Conservation (phyloP, 2,888 invertebrate genomes). For the Nezara viridula region DNA sequence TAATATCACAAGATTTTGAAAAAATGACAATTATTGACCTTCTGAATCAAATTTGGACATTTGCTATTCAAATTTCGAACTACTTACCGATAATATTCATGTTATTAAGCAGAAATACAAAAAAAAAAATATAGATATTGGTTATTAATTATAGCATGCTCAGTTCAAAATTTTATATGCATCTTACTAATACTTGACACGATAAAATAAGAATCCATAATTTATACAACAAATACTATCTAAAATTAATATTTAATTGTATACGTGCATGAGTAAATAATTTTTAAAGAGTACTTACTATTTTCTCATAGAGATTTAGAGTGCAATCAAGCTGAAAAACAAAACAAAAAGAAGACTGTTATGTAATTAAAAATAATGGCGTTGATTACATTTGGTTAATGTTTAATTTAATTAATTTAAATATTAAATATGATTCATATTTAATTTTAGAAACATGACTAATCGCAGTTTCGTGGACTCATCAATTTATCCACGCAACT, state of each 20-base stretch:
- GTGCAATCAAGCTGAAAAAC: slow-evolving; percentile 33
- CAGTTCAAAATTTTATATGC: no score
- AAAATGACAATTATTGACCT: no score
- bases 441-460: not conserved
- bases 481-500: not conserved
- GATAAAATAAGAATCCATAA: no score
- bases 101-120: no score
- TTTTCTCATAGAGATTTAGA: slow-evolving; percentile 40
- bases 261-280: not conserved
- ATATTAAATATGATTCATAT: not conserved
- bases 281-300: slow-evolving; percentile 31
- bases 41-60: no score
- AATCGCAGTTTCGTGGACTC: not conserved
- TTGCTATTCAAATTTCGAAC: no score
- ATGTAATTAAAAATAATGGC: not conserved
- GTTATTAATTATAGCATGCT: no score
- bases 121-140: no score
- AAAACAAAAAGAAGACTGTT: not conserved
- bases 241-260: not conserved
- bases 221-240: not conserved
- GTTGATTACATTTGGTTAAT: not conserved
- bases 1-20: no score
- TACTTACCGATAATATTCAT: no score
- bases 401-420: not conserved
- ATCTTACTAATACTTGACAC: no score